Evolutionary conservation across 2,888 invertebrate genomes (phyloP), one percentile per base, ranked within the genome.

Genomic region (Zaprionus obscuricornis): DNA sequence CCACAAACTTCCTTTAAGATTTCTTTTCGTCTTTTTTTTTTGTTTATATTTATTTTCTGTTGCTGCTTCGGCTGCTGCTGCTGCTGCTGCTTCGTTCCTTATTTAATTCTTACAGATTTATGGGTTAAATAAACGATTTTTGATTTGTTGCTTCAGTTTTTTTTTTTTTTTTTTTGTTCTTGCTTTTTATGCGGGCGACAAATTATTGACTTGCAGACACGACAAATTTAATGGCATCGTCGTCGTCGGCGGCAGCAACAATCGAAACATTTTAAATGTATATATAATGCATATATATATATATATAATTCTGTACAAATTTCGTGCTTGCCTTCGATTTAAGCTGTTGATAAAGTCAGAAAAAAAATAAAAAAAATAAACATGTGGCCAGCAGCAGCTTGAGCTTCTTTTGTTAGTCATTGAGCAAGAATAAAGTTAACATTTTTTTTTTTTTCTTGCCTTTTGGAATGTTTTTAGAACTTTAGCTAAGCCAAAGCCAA

Each of bases 71-170:
- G n/a, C 5, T 8, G 5, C 8, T 24, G 24, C 8, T 24, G 5
- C 8, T 24, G 8, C 8, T 24, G 5, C 8, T 20, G 43, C 33
- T 45, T 24, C 8, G 42, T 43, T 54, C 67, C 60, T 62, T 62
- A 66, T 63, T 72, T 70, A 49, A 62, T 56, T 59, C 57, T 37
- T 42, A 55, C 71, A 70, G 66, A 78, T 78, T 78, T 78, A 78
- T 78, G 85, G 77, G 66, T 84, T 78, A 78, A 81, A 77, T 84
- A 77, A 81, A 78, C 85, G 82, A 63, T 77, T 70, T 81, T 81
- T 84, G 77, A 84, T 84, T 81, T 56, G 59, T 59, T 54, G 50
- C 24, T 47, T 51, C 47, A 40, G 26, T 27, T 27, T 54, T 58
- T 39, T 34, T 29, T 56, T 40, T 56, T 45, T 26, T 45, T 37